A percentile compares a stretch with the other conserved stretches of the same genome.
These are phyloP conservation scores for Harlomillsia oculata DNA, from an alignment of 1,140 invertebrate species.

Conservation along the genomic window DNA sequence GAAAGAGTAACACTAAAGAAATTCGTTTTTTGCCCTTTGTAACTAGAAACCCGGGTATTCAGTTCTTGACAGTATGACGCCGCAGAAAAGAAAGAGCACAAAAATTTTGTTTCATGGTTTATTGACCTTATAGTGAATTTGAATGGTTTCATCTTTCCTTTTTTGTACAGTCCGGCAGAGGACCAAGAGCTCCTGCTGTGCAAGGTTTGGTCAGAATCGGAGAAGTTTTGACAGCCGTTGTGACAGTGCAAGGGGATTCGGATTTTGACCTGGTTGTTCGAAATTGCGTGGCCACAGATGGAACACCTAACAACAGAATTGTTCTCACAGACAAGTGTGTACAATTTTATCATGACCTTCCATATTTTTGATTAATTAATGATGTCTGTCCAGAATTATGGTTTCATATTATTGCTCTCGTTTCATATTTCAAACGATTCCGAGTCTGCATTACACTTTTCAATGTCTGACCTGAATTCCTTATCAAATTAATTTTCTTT, in stretches of 20 bases:
- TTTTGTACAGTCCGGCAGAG: slow-evolving; percentile 53
- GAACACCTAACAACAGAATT: slow-evolving; percentile 52
- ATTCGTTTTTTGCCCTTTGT: no score
- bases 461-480: neutral
- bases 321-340: slow-evolving; percentile 56
- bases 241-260: slow-evolving; percentile 66
- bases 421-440: neutral
- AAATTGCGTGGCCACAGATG: slow-evolving; percentile 64
- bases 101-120: slow-evolving; percentile 1
- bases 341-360: no score
- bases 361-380: no score
- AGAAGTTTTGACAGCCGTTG: slow-evolving; percentile 69
- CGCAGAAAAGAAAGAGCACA: neutral
- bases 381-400: neutral
- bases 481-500: slow-evolving; percentile 5
- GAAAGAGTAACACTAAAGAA: no score
- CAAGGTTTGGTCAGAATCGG: slow-evolving; percentile 72
- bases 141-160: no score
- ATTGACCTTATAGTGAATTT: no score
- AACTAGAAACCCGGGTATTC: no score
- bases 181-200: slow-evolving; percentile 63
- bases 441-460: no score
- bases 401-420: slow-evolving; percentile 2
- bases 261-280: slow-evolving; percentile 64
- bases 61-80: neutral